Evolutionary conservation across 1,140 invertebrate genomes (phyloP), one percentile per base, ranked within the genome.

Genomic region (Elymnias hypermnestra): DNA sequence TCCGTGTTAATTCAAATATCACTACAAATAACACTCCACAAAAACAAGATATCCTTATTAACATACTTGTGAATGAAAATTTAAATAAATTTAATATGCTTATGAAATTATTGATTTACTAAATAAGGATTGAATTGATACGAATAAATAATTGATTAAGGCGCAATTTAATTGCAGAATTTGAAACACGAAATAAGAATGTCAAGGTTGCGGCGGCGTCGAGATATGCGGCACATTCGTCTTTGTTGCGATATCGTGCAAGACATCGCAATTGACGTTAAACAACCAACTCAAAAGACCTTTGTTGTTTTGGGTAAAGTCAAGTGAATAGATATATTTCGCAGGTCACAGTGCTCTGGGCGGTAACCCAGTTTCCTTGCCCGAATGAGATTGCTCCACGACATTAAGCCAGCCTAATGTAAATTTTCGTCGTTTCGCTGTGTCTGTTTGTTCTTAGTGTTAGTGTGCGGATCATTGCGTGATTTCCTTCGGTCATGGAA

Each of bases 371-470:
- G 66, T 68, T 72, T 71, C 68, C 70, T 74, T 53, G 51, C 54
- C 55, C 60, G 59, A 79, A 79, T 73, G 72, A 82, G 72, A 84
- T 84, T 82, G 70, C 75, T 59, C 60, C 69, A 69, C 66, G 77
- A 82, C 75, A 82, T 84, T 84, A 78, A 72, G 65, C 74, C 65
- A 56, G 68, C 67, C 70, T 72, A 72, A 81, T 82, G 77, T 81
- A 82, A 78, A 81, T 84, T 81, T 82, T 78, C 71, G 61, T 72
- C 68, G 69, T 79, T 71, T 70, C 53, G 45, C 43, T 60, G 43
- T 62, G 57, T 70, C 64, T 81, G 69, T 73, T 76, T 69, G 71
- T 72, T 72, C 53, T 59, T 49, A 37, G 50, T 33, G 18, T 55
- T 57, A 37, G 47, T 60, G n/a, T n/a, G 49, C 43, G 47, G 50